phyloP scores from a whole-genome alignment of 64 coral and sea anemone genomes.

The Montipora cactus region DNA sequence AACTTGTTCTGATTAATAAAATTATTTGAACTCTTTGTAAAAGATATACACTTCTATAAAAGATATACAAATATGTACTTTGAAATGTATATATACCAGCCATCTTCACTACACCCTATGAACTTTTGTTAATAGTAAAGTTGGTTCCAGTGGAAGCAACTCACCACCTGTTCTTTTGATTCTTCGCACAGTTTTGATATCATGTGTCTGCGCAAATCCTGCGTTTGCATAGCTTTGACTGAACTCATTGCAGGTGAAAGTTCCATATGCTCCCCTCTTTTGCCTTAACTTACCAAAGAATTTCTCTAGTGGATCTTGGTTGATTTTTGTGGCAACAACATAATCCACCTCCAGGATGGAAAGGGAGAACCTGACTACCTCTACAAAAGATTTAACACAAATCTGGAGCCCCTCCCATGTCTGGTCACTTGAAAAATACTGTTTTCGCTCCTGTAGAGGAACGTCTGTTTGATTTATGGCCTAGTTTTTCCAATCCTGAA shows the following conservation, averaged over 20 bases:
- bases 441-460: background rate
- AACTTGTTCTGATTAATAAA: background rate
- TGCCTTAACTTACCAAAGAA: constrained; percentile 46
- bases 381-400: constrained; percentile 43
- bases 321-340: constrained; percentile 26
- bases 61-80: too few relatives aligned
- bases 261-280: background rate
- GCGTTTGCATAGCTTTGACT: too few relatives aligned
- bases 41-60: background rate
- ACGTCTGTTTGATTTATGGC: background rate
- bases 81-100: too few relatives aligned
- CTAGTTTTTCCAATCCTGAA: constrained; percentile 8
- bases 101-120: too few relatives aligned
- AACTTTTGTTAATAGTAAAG: too few relatives aligned
- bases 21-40: background rate
- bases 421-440: constrained; percentile 46
- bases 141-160: too few relatives aligned
- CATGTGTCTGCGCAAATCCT: too few relatives aligned
- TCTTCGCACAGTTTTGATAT: too few relatives aligned
- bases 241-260: constrained; percentile 15
- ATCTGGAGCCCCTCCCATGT: constrained; percentile 40
- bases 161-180: too few relatives aligned
- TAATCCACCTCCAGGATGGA: constrained; percentile 8
- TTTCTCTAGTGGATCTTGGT: constrained; percentile 33
- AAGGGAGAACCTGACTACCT: constrained; percentile 5